Percentiles rank a stretch among this genome's conserved stretches.
phyloP scores from a whole-genome alignment of 2,888 invertebrate genomes.

The Tiliacea citrago region DNA sequence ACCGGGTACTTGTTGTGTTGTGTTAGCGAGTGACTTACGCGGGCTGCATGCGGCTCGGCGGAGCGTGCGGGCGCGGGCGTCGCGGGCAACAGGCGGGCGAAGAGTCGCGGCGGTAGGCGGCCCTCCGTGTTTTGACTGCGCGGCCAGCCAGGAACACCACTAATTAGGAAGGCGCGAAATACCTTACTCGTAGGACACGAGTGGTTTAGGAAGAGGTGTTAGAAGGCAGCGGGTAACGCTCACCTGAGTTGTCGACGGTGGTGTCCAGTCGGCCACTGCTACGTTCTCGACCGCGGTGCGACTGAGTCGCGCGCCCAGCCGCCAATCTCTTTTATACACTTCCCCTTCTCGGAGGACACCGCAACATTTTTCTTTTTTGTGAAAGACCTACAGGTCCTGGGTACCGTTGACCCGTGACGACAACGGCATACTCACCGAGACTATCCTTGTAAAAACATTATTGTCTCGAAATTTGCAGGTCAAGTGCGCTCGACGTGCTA shows the following conservation, averaged over 20 bases:
- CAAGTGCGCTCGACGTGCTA: slow-evolving; percentile 63
- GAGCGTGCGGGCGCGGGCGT: slow-evolving; percentile 68
- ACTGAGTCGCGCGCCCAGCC: slow-evolving; percentile 84
- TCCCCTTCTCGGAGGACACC: slow-evolving; percentile 80
- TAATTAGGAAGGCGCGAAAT: slow-evolving; percentile 65
- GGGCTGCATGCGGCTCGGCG: slow-evolving; percentile 69
- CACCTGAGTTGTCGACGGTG: slow-evolving; percentile 70
- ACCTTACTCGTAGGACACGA: slow-evolving; percentile 29
- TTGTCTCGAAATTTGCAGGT: slow-evolving; percentile 66
- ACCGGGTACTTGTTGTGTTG: slow-evolving; percentile 66
- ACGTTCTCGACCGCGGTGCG: slow-evolving; percentile 77
- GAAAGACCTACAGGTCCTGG: slow-evolving; percentile 74
- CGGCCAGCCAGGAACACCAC: slow-evolving; percentile 64
- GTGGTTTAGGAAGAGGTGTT: slow-evolving; percentile 48
- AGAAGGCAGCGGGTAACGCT: slow-evolving; percentile 64
- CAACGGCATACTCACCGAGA: slow-evolving; percentile 54
- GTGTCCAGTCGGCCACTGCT: slow-evolving; percentile 72
- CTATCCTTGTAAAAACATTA: slow-evolving; percentile 71
- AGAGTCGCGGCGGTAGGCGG: slow-evolving; percentile 64
- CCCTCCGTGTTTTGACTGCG: slow-evolving; percentile 68
- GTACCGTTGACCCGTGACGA: slow-evolving; percentile 77
- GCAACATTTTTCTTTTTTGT: slow-evolving; percentile 75
- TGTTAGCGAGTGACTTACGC: slow-evolving; percentile 71
- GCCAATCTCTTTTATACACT: slow-evolving; percentile 86
- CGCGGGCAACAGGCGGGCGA: slow-evolving; percentile 68